Percentiles rank a stretch among this genome's conserved stretches.
Evolutionary conservation across 1,140 invertebrate genomes (phyloP).

Genomic region (Orius insidiosus): DNA sequence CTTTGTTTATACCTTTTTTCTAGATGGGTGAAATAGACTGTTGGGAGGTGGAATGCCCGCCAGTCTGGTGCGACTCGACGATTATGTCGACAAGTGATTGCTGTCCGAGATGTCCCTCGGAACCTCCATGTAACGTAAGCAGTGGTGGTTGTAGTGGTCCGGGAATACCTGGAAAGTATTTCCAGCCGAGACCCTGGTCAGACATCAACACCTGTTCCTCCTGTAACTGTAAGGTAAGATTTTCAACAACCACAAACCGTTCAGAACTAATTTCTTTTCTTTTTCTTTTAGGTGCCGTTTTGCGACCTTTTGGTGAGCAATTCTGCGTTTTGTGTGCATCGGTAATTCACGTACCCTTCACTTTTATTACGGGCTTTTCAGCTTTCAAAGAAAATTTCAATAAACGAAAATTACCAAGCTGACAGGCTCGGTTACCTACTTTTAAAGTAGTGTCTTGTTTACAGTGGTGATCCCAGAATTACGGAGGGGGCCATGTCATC

Average conservation of each 20-base stretch:
- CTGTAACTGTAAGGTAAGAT: conserved; percentile 60
- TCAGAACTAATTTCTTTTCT: conserved; percentile 25
- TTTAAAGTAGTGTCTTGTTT: conserved; percentile 1
- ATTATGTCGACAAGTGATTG: conserved; percentile 44
- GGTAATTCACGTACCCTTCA: conserved; percentile 36
- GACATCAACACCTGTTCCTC: conserved; percentile 41
- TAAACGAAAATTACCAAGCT: neutral
- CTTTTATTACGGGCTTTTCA: conserved; percentile 11
- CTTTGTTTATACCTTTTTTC: conserved; percentile 17
- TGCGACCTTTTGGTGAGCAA: conserved; percentile 80
- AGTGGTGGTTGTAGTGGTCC: neutral
- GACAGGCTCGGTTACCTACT: conserved; percentile 1
- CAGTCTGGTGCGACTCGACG: conserved; percentile 44
- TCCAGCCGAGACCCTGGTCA: conserved; percentile 6
- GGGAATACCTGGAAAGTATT: neutral
- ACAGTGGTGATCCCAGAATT: neutral
- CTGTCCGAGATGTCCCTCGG: conserved; percentile 50
- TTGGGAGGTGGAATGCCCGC: conserved; percentile 70
- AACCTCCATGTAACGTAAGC: conserved; percentile 28
- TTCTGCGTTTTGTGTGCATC: conserved; percentile 80
- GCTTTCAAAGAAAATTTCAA: neutral
- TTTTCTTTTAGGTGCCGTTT: conserved; percentile 66
- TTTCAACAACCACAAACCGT: neutral
- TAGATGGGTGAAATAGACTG: conserved; percentile 77
- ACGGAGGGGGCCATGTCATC: neutral